These are phyloP conservation scores for Atrichornis clamosus DNA, from an alignment of 2,113 vertebrate genomes.

Conservation along the genomic window DNA sequence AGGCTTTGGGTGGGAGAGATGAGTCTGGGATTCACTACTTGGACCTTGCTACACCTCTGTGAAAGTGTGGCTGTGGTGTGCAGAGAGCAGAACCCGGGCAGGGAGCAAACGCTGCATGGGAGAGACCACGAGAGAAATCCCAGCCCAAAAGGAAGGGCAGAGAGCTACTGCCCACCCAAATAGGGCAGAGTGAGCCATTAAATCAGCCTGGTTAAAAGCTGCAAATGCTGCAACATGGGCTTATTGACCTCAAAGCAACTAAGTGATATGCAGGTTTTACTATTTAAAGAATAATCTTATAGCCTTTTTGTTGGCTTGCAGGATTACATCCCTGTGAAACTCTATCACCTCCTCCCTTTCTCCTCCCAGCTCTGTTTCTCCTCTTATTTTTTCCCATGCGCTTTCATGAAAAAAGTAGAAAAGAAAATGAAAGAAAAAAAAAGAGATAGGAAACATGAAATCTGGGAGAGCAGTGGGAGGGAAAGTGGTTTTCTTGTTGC, in stretches of 20 bases:
- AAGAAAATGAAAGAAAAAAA: neutral
- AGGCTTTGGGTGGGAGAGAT: rapidly evolving
- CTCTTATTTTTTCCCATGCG: neutral
- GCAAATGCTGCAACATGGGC: neutral
- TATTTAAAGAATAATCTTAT: neutral
- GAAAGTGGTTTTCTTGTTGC: neutral
- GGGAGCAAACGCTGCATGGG: rapidly evolving
- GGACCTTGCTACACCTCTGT: neutral
- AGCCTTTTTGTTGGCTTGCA: neutral
- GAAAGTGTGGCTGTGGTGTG: rapidly evolving
- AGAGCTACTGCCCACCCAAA: neutral
- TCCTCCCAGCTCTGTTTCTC: neutral
- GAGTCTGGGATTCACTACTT: neutral
- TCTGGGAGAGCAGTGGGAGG: neutral
- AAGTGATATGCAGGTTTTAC: neutral
- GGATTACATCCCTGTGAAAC: neutral
- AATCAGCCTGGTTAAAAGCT: neutral
- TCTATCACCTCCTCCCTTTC: neutral
- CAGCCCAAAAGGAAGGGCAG: neutral
- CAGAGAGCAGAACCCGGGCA: neutral
- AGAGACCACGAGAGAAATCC: neutral
- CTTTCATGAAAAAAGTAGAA: neutral
- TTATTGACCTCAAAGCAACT: neutral
- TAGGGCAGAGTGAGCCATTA: neutral
- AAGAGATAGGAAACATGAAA: neutral